Base-by-base conservation (phyloP, 2,888 invertebrate genomes). In the Hipparchia semele region DNA sequence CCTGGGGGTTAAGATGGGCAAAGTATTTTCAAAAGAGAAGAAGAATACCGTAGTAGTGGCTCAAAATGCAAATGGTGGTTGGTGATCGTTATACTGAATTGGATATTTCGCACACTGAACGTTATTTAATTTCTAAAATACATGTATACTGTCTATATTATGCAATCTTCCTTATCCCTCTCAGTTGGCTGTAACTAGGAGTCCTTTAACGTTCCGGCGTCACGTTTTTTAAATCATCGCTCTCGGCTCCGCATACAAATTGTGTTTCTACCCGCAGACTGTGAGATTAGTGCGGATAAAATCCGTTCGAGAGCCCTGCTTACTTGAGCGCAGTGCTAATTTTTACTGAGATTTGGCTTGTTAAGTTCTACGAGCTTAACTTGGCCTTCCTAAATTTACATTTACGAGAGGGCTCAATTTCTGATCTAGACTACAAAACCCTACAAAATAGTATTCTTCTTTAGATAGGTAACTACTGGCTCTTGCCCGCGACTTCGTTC, bases 201-300 rank as follows among this genome's bases (percentile, higher is more conserved):
- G 73, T 39, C 79, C 81, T 79, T 75, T 75, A 77, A 78, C 80
- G 81, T 82, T 82, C 77, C 75, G 78, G 75, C 80, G 84, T 83
- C 88, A 87, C 87, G 87, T 86, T 87, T 88, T 88, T 87, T 84
- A 83, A 88, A 87, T 87, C 85, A 86, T 84, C 83, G 81, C 82
- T 74, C 73, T 77, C 77, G 76, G 69, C 72, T 70, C 77, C 79
- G 87, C 87, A 87, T 87, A 86, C 87, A 80, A 83, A 88, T 83
- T 72, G 76, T 74, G 73, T 81, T 79, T 78, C 78, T 78, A 72
- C 77, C 78, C 70, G 71, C 68, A 72, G 71, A 39, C 67, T 54
- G 56, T 45, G 45, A 33, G 53, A 53, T 53, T 67, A 45, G 56
- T 9, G 54, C 45, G 33, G 39, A 68, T 72, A 61, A 71, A 74